Conservation (phyloP, 2,888 invertebrate genomes). For the Pseudococcus jackbeardsleyi region DNA sequence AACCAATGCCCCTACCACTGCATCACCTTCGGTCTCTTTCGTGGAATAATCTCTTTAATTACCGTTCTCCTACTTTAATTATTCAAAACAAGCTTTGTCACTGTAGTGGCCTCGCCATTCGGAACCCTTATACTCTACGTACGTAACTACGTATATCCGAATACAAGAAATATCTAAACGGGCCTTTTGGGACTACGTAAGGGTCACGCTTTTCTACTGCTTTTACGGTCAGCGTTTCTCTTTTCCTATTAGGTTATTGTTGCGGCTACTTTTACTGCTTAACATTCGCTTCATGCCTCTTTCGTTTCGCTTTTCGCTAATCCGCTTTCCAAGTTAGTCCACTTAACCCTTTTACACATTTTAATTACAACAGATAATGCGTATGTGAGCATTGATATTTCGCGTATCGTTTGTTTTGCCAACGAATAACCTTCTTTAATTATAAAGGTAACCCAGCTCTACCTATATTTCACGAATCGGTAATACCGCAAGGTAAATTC, state of each 20-base stretch:
- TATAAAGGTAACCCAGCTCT: background rate
- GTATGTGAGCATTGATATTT: slow-evolving; percentile 48
- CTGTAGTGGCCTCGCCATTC: background rate
- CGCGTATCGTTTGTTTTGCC: slow-evolving; percentile 48
- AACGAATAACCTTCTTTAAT: slow-evolving; percentile 36
- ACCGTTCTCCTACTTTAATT: slow-evolving; percentile 57
- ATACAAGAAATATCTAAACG: slow-evolving; percentile 46
- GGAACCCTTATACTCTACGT: background rate
- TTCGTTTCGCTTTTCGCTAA: slow-evolving; percentile 45
- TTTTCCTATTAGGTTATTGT: slow-evolving; percentile 50
- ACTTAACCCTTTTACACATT: slow-evolving; percentile 51
- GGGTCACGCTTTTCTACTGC: slow-evolving; percentile 45
- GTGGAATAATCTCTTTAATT: slow-evolving; percentile 58
- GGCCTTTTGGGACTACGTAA: slow-evolving; percentile 40
- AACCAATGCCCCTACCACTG: slow-evolving; percentile 15
- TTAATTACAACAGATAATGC: slow-evolving; percentile 50
- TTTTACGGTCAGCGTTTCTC: slow-evolving; percentile 26
- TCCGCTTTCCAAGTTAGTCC: slow-evolving; percentile 50
- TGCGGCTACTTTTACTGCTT: slow-evolving; percentile 51
- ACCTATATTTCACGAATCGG: slow-evolving; percentile 29
- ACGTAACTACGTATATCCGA: background rate
- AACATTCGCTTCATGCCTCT: slow-evolving; percentile 50
- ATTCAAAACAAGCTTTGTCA: slow-evolving; percentile 56
- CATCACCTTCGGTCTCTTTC: background rate
- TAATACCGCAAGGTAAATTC: slow-evolving; percentile 35